Base-by-base conservation (phyloP, 2,888 invertebrate genomes). In the Polyommatus iphigenia region DNA sequence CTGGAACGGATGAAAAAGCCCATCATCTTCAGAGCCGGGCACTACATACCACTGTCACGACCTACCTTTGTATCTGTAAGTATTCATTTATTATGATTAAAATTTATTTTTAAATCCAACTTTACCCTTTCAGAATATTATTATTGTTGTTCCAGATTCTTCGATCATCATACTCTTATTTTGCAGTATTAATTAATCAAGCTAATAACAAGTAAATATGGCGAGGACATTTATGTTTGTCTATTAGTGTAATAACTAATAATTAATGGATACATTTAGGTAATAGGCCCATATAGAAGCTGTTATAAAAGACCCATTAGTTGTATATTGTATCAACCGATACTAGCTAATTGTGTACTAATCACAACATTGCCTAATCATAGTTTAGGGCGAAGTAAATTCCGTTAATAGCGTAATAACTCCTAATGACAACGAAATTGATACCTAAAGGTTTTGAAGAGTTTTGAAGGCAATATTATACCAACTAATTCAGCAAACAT, bases 61-160 rank as follows among this genome's bases (percentile, higher is more conserved):
- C 92, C 93, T 41, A 95, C 94, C 0, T 95, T 95, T 85, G 88
- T 95, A 3, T 82, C 90, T 85, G 95, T 95, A 79, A 82, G 87
- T 85, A 77, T 4, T 50, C 67, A 1, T 8, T 62, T 24, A 54
- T 24, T 24, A 59, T 8, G 24, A 24, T 24, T 10, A 1, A 24
- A 20, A 4, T 20, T 24, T 10, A 62, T 62, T 62, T 24, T 20
- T 24, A 3, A 8, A 62, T 13, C 3, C 3, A 62, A 24, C 62
- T 20, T 20, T 24, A 24, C 20, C 20, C n/a, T 20, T 8, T n/a
- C 7, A 59, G 59, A 8, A 20, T 59, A 79, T 92, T 3, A 71
- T 67, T 0, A 41, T 62, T 41, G 72, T 80, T 77, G 77, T 91
- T 90, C 76, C 89, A 92, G 92, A 90, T 93, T 50, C 81, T 93